Evolutionary conservation across 2,797 vertebrate species (phyloP).

Genomic region (Alosa sapidissima): DNA sequence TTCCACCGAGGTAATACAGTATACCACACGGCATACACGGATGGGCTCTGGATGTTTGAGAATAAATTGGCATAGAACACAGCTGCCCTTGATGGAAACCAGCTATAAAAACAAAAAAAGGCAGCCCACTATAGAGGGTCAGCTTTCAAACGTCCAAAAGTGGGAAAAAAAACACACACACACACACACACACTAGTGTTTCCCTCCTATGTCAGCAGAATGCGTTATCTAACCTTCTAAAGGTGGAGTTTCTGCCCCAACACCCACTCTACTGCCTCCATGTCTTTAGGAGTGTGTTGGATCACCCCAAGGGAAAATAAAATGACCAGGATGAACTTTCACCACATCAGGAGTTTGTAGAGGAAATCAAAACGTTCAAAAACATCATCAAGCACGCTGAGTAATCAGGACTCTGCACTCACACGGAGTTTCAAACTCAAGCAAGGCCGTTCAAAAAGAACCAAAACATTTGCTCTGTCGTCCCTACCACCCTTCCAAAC

Average conservation of each 20-base stretch:
- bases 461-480: neutral
- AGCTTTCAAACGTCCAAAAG: slow-evolving; percentile 36
- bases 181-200: slow-evolving; percentile 23
- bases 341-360: slow-evolving; percentile 11
- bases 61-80: neutral
- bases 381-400: neutral
- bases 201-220: slow-evolving; percentile 43
- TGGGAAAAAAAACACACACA: slow-evolving; percentile 40
- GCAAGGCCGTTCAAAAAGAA: neutral
- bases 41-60: slow-evolving; percentile 55
- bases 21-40: slow-evolving; percentile 44
- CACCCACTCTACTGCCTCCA: neutral
- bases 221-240: slow-evolving; percentile 7
- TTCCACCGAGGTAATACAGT: slow-evolving; percentile 35
- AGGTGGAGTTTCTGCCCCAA: neutral
- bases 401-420: neutral
- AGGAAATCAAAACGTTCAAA: neutral
- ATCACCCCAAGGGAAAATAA: neutral
- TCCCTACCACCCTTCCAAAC: neutral
- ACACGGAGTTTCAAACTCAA: neutral
- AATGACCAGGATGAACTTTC: neutral
- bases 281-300: neutral
- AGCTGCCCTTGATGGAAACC: slow-evolving; percentile 39
- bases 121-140: slow-evolving; percentile 46
- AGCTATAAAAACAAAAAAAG: slow-evolving; percentile 57